Conservation (phyloP, 2,888 invertebrate species). For the Drosophila parthenogenetica region DNA sequence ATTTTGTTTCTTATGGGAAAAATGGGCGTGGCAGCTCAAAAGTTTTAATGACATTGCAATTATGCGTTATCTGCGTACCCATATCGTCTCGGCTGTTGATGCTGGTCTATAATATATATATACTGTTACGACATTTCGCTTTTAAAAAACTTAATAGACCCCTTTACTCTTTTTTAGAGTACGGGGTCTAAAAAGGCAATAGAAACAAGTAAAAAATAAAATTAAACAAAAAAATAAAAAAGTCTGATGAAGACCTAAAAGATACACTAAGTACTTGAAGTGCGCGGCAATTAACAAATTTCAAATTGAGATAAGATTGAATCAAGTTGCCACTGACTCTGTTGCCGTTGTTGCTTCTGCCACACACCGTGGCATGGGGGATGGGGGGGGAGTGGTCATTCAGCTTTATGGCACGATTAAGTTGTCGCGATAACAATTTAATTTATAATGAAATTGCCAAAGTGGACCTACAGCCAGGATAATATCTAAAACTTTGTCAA, state of each 20-base stretch:
- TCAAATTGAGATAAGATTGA: constrained; percentile 66
- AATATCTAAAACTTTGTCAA: constrained; percentile 12
- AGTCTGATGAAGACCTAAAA: constrained; percentile 53
- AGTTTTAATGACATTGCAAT: too few relatives aligned
- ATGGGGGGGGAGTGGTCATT: constrained; percentile 36
- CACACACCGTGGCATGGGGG: constrained; percentile 25
- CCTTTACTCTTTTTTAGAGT: too few relatives aligned
- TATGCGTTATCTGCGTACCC: too few relatives aligned
- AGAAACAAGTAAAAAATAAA: constrained; percentile 24
- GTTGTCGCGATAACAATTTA: constrained; percentile 79
- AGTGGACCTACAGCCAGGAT: constrained; percentile 70
- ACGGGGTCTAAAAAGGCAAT: too few relatives aligned
- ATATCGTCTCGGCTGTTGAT: too few relatives aligned
- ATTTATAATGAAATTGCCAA: constrained; percentile 68
- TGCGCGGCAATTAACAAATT: constrained; percentile 80
- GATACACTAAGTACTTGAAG: constrained; percentile 76
- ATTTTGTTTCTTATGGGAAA: too few relatives aligned
- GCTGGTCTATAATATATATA: too few relatives aligned
- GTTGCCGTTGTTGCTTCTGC: constrained; percentile 17
- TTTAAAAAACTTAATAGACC: too few relatives aligned
- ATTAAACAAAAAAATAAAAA: constrained; percentile 13
- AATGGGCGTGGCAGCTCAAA: too few relatives aligned
- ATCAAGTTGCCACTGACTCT: constrained; percentile 56
- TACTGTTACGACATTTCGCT: too few relatives aligned
- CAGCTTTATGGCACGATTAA: constrained; percentile 73